Base-by-base conservation (phyloP, 2,888 invertebrate genomes). In the Mythimna loreyi region DNA sequence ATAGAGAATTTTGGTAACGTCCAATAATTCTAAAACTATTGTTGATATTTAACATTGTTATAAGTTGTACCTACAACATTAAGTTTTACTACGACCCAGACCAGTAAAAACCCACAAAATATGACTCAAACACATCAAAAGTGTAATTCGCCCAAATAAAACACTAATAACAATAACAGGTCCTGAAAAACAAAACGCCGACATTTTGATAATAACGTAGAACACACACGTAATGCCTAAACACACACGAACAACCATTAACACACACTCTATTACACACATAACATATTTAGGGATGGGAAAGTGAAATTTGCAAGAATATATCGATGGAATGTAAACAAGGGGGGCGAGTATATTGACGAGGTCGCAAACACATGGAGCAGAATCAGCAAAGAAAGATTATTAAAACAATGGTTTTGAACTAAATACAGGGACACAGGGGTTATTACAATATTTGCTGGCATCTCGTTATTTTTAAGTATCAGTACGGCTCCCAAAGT, bases 391-490 rank as follows among this genome's bases (percentile, higher is more conserved):
- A 90, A 89, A 92, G 92, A 89, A 91, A 87, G 86, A 85, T 88
- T 90, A 91, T 90, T 92, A 92, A 91, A 93, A 92, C 92, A 92
- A 92, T 89, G 91, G 89, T 86, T 83, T 82, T 84, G 87, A 86
- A 87, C 89, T 89, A 89, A 89, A 89, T 89, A 88, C 89, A 74
- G 73, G 84, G 83, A 86, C 84, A 85, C 85, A 86, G 81, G 85
- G 90, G 90, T 92, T 94, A 93, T 94, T 94, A 94, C 94, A 95
- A 95, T 95, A 95, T 96, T 96, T 94, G 95, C 93, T 92, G 90
- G 92, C 88, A 92, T 95, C 92, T 94, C 96, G 95, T 96, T 96
- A 96, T 94, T 96, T 96, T 96, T 96, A 96, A 96, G 95, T 94
- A 94, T 94, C 94, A 86, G 91, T 85, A 86, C 82, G 93, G 87